Evolutionary conservation across 2,797 vertebrate species (phyloP).

Genomic region (Myiotriccus ornatus): DNA sequence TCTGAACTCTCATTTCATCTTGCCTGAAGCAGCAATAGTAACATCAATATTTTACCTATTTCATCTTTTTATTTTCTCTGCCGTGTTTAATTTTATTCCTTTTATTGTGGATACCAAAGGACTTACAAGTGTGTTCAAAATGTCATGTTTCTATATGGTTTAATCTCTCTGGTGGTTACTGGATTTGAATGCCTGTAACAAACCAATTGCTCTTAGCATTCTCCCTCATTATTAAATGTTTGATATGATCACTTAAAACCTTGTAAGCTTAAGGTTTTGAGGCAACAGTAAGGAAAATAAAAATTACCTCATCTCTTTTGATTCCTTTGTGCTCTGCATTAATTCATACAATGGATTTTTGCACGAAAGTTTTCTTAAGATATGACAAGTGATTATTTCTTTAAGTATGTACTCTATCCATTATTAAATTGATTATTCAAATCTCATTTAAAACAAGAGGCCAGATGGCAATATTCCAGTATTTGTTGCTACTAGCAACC

Average conservation of each 20-base stretch:
- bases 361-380: slow-evolving; percentile 50
- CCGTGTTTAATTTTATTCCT: neutral
- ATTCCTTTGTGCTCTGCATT: slow-evolving; percentile 21
- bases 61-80: neutral
- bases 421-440: slow-evolving; percentile 83
- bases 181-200: slow-evolving; percentile 13
- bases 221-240: slow-evolving; percentile 21
- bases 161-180: neutral
- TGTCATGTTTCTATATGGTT: neutral
- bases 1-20: neutral
- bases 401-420: slow-evolving; percentile 72
- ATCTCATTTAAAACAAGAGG: slow-evolving; percentile 78
- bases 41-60: neutral
- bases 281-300: slow-evolving; percentile 38
- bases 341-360: slow-evolving; percentile 30
- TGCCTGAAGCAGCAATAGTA: neutral
- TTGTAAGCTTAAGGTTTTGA: slow-evolving; percentile 11
- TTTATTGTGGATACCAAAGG: neutral
- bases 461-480: slow-evolving; percentile 82
- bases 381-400: slow-evolving; percentile 76
- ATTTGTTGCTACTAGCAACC: slow-evolving; percentile 82
- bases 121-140: neutral
- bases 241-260: slow-evolving; percentile 24
- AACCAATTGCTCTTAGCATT: neutral
- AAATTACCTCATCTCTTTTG: neutral